Percentiles rank a stretch among this genome's conserved stretches.
phyloP scores from a whole-genome alignment of 2,888 invertebrate species.

The Lasioglossum marginatum region DNA sequence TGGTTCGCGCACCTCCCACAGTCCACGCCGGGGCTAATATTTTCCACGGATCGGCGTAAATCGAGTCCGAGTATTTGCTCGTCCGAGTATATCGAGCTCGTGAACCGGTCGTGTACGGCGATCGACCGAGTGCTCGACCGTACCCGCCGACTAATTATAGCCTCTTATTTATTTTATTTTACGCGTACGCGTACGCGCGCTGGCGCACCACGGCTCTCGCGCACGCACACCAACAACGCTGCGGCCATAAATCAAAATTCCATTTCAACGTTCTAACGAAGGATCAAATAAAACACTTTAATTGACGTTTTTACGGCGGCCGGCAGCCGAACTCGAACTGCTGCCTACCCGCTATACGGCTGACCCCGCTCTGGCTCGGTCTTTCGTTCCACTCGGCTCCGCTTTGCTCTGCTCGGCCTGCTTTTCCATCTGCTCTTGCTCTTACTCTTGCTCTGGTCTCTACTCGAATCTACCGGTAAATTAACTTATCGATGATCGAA shows the following conservation, averaged over 20 bases:
- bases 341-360: slow-evolving; percentile 77
- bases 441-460: not conserved
- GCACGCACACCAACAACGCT: slow-evolving; percentile 66
- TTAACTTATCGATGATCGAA: not conserved
- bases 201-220: slow-evolving; percentile 63
- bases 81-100: slow-evolving; percentile 50
- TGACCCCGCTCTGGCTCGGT: slow-evolving; percentile 48
- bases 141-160: slow-evolving; percentile 82
- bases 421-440: not conserved
- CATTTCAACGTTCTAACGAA: slow-evolving; percentile 85
- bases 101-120: slow-evolving; percentile 68
- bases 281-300: slow-evolving; percentile 85
- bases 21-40: slow-evolving; percentile 17
- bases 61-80: slow-evolving; percentile 55
- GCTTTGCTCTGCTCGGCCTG: not conserved
- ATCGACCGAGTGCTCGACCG: slow-evolving; percentile 61
- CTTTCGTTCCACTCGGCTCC: slow-evolving; percentile 39
- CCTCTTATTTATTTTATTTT: slow-evolving; percentile 84
- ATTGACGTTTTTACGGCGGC: slow-evolving; percentile 85
- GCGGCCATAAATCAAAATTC: slow-evolving; percentile 84
- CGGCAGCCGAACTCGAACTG: slow-evolving; percentile 83
- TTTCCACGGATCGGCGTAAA: slow-evolving; percentile 46
- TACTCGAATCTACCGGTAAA: not conserved
- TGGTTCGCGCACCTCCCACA: not conserved
- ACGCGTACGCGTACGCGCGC: slow-evolving; percentile 71